A percentile compares a stretch with the other conserved stretches of the same genome.
These are phyloP conservation scores for Callyntrura guangdongensis DNA, from an alignment of 2,888 invertebrate genomes.

Conservation along the genomic window DNA sequence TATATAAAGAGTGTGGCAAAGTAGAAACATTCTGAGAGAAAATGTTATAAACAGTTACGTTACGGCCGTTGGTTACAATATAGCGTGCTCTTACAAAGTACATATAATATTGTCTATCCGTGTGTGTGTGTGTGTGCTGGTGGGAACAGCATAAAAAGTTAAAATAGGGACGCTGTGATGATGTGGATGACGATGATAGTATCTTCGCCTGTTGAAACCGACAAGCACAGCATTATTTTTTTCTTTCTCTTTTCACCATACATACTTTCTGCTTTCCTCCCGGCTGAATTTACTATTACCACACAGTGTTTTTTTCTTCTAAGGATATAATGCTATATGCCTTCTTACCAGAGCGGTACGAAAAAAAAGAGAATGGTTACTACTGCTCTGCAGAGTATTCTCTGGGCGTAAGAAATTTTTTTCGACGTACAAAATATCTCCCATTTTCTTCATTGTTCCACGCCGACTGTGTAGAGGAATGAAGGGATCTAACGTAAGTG, in stretches of 20 bases:
- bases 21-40: constrained; percentile 25
- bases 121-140: background rate
- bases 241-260: constrained; percentile 16
- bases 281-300: constrained; percentile 40
- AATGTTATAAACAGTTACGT: background rate
- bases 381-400: background rate
- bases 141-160: constrained; percentile 59
- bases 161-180: constrained; percentile 45
- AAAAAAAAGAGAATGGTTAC: constrained; percentile 29
- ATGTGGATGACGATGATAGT: constrained; percentile 72
- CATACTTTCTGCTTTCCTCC: constrained; percentile 58
- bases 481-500: background rate
- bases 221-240: constrained; percentile 78
- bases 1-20: background rate
- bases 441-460: background rate
- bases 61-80: background rate
- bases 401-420: background rate
- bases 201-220: constrained; percentile 80
- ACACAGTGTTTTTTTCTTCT: background rate
- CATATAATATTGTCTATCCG: background rate
- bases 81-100: background rate
- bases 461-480: background rate
- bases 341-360: background rate
- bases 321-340: constrained; percentile 10
- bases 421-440: background rate